Evolutionary conservation across 2,888 invertebrate species (phyloP).

Genomic region (Neria commutata): DNA sequence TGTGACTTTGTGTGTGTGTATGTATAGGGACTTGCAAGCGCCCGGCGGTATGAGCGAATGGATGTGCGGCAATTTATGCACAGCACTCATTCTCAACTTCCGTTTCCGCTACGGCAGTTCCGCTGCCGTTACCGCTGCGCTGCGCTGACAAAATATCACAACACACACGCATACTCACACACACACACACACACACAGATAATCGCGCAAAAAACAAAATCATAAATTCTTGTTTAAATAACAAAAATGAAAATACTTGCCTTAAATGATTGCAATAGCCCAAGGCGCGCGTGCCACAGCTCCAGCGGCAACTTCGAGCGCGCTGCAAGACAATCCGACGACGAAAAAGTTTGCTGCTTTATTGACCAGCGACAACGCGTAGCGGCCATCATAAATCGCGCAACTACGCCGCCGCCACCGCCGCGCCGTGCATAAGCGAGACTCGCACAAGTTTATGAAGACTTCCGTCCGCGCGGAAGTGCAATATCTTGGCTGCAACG

Average conservation of each 20-base stretch:
- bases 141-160: neutral
- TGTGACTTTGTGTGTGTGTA: neutral
- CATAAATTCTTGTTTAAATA: constrained; percentile 52
- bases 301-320: neutral
- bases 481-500: no score
- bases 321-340: constrained; percentile 16
- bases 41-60: neutral
- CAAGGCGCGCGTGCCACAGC: no score
- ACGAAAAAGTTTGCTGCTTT: constrained; percentile 20
- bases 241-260: constrained; percentile 8
- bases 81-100: constrained; percentile 53
- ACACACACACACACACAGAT: neutral
- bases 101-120: constrained; percentile 46
- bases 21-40: constrained; percentile 19
- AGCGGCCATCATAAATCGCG: neutral
- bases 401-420: neutral
- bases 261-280: neutral
- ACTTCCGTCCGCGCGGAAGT: constrained; percentile 4
- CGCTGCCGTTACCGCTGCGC: neutral
- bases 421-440: neutral
- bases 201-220: constrained; percentile 46
- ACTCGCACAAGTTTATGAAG: constrained; percentile 5
- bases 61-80: constrained; percentile 41
- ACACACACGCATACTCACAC: no score
- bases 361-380: constrained; percentile 21